Evolutionary conservation across 1,140 invertebrate species (phyloP), one percentile per base, ranked within the genome.

Genomic region (Pseudomyrmex dendroicus): DNA sequence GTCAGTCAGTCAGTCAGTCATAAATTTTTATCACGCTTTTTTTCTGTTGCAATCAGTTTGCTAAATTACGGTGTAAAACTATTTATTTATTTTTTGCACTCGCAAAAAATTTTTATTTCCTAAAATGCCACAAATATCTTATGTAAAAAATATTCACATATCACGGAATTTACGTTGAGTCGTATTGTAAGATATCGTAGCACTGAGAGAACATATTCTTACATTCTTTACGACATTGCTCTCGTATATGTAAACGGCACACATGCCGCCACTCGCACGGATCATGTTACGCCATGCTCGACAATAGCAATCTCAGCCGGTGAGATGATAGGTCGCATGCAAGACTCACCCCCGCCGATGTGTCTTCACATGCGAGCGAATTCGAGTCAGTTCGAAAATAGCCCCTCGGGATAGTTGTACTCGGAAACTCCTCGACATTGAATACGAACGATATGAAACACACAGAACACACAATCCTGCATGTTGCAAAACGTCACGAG

Each of bases 311-410:
- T 82, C 68, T 74, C 70, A 66, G n/a, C 22, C 54, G 76, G 20
- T 35, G 54, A 80, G 66, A 80, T 59, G 66, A 80, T 72, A 59
- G 76, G 76, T 70, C 67, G 76, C 76, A 72, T 80, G 76, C 76
- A 72, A 35, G 50, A 72, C 46, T 80, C 76, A 25, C 13, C 5
- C 35, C 5, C 64, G n/a, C 1, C 54, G 54, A 22, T 22, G 50
- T 56, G 67, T 80, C 76, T 80, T 80, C 44, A 66, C 76, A 80
- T 72, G 76, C 76, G 44, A 78, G 64, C 54, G 46, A 59, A 70
- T 72, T 78, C 44, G 64, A 48, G 12, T 57, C 54, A 48, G 76
- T 59, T 59, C 54, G 76, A 78, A 78, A 78, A 78, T 80, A 70
- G 44, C 44, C 66, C 66, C 44, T 25, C 35, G 22, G 50, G 66